Percentiles rank a stretch among this genome's conserved stretches.
These are phyloP conservation scores for Florisuga fusca DNA, from an alignment of 2,797 vertebrate genomes.

Conservation along the genomic window DNA sequence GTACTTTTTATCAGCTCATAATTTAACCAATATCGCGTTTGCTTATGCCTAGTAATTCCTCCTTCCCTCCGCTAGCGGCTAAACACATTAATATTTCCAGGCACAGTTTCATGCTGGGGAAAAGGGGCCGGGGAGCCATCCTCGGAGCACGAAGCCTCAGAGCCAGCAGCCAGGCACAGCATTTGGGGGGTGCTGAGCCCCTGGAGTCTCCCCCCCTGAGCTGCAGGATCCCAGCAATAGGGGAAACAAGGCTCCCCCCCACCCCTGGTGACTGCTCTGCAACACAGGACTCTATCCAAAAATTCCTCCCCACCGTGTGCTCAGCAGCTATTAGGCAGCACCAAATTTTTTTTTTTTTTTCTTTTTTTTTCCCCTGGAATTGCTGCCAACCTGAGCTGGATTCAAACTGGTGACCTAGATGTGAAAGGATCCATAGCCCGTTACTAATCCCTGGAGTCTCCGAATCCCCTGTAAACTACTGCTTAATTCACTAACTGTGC, in stretches of 20 bases:
- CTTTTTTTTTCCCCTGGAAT: neutral
- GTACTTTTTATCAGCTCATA: conserved; percentile 48
- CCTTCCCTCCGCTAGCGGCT: conserved; percentile 53
- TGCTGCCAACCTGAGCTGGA: conserved; percentile 56
- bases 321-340: neutral
- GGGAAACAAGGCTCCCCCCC: neutral
- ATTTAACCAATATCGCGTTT: conserved; percentile 54
- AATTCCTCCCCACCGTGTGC: neutral
- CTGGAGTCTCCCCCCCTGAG: neutral
- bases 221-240: neutral
- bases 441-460: conserved; percentile 71
- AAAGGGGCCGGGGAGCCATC: conserved; percentile 42
- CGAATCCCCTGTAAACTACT: conserved; percentile 71
- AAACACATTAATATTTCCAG: conserved; percentile 31
- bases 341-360: neutral
- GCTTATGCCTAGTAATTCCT: conserved; percentile 44
- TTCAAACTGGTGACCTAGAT: conserved; percentile 69
- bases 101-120: conserved; percentile 37
- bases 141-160: neutral
- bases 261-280: neutral
- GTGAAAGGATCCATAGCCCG: conserved; percentile 65
- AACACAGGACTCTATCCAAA: neutral
- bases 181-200: neutral
- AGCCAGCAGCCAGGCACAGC: neutral
- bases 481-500: conserved; percentile 75